These are phyloP conservation scores for Philaenus spumarius DNA, from an alignment of 1,140 invertebrate genomes.

Conservation along the genomic window DNA sequence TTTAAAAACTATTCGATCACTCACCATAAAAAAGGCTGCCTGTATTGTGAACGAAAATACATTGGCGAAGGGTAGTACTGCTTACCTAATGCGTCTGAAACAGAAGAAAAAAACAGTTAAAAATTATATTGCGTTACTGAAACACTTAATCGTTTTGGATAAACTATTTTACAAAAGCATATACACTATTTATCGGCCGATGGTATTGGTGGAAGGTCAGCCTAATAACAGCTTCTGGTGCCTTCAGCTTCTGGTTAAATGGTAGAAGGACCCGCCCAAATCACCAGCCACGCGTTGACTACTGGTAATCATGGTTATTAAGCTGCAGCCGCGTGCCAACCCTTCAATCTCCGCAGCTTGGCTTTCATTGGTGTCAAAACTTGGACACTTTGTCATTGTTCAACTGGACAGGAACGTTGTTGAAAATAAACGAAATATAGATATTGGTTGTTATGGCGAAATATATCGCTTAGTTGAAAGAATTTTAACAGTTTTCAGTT, in stretches of 20 bases:
- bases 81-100: slow-evolving; percentile 21
- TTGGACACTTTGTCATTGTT: no score
- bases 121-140: slow-evolving; percentile 13
- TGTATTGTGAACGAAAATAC: slow-evolving; percentile 6
- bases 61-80: slow-evolving; percentile 4
- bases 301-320: slow-evolving; percentile 8
- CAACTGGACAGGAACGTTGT: no score
- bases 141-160: no score
- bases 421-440: no score
- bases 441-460: no score
- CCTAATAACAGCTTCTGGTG: slow-evolving; percentile 10
- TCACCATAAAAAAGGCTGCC: slow-evolving; percentile 13
- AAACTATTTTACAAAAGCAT: no score
- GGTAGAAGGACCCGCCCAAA: slow-evolving; percentile 1
- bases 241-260: slow-evolving; percentile 6
- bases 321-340: neutral
- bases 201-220: neutral
- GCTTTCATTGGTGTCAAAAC: no score
- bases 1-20: neutral
- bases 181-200: no score
- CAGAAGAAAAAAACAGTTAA: slow-evolving; percentile 17
- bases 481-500: no score
- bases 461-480: no score
- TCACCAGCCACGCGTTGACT: neutral
- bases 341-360: no score